phyloP scores from a whole-genome alignment of 1,140 invertebrate genomes.

The Hylaeus anthracinus region DNA sequence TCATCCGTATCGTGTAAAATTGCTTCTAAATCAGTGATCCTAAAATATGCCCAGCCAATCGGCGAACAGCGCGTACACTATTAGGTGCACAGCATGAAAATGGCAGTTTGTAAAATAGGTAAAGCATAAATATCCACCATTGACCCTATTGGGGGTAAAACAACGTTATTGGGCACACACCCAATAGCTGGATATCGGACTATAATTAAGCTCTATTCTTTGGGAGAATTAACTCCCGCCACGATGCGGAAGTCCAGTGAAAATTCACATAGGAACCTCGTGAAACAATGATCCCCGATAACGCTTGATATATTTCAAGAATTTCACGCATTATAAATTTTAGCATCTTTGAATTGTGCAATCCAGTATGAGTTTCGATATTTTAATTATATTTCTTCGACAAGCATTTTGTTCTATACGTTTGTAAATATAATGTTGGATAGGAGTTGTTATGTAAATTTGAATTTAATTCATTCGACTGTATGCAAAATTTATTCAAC shows the following conservation, averaged over 20 bases:
- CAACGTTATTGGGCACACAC: conserved; percentile 66
- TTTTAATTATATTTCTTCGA: too few species aligned
- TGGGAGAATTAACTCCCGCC: conserved; percentile 55
- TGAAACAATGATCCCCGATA: conserved; percentile 13
- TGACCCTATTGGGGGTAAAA: conserved; percentile 46
- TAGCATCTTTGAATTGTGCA: background rate
- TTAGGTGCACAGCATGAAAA: conserved; percentile 54
- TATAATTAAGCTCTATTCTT: conserved; percentile 68
- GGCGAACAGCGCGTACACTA: conserved; percentile 31
- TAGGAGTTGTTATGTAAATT: too few species aligned
- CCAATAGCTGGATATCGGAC: conserved; percentile 61
- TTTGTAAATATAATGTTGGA: background rate
- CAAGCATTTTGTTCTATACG: background rate
- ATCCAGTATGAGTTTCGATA: too few species aligned
- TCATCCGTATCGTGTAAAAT: conserved; percentile 31
- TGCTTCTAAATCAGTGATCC: conserved; percentile 28
- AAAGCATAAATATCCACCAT: conserved; percentile 60
- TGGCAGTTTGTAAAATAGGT: conserved; percentile 65
- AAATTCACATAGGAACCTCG: conserved; percentile 36
- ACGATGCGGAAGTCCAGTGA: background rate
- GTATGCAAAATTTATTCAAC: too few species aligned
- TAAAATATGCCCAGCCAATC: conserved; percentile 29
- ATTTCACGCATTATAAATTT: background rate
- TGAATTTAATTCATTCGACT: too few species aligned
- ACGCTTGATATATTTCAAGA: background rate